Evolutionary conservation across 2,888 invertebrate genomes (phyloP), one percentile per base, ranked within the genome.

Genomic region (Pardosa pseudoannulata): DNA sequence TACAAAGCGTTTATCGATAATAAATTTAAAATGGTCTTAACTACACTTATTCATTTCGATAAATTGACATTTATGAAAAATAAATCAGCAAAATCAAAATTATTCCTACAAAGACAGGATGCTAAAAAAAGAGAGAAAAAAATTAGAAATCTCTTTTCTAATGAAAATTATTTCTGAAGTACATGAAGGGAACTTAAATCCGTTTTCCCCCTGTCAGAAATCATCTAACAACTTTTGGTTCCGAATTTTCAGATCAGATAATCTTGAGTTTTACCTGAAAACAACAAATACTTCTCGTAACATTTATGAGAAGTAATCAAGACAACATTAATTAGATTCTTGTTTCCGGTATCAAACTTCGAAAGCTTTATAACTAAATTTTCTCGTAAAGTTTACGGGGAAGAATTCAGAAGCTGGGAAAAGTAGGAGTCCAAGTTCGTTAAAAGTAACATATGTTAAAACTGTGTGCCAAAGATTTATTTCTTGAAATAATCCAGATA

Each of bases 291-390:
- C 5, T 56, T 2, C 56, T 1, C 56, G 23, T 1, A 23, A 56
- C 56, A 56, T 56, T 56, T 56, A 23, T 56, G 56, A 56, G 56
- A 56, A 56, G 23, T 56, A 56, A 56, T 56, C 56, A 56, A 23
- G 56, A 56, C 56, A 23, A 5, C 56, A 56, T 56, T 56, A 56
- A 56, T 56, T 56, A 56, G 56, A 56, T 56, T 5, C 56, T 6
- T 16, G 23, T 5, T 56, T 3, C 23, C 1, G 56, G 7, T 23
- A 23, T 23, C 2, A 56, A 56, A 19, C 23, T 56, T 23, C 23
- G 56, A 56, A 23, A 56, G 56, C 56, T 23, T 19, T 56, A 56
- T 56, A 56, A 56, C 56, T 56, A 23, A 56, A 56, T 56, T 56
- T 56, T 1, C 56, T 56, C 56, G 56, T 56, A 23, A 56, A 56